phyloP scores from a whole-genome alignment of 2,113 vertebrate species.

The Thymallus thymallus region DNA sequence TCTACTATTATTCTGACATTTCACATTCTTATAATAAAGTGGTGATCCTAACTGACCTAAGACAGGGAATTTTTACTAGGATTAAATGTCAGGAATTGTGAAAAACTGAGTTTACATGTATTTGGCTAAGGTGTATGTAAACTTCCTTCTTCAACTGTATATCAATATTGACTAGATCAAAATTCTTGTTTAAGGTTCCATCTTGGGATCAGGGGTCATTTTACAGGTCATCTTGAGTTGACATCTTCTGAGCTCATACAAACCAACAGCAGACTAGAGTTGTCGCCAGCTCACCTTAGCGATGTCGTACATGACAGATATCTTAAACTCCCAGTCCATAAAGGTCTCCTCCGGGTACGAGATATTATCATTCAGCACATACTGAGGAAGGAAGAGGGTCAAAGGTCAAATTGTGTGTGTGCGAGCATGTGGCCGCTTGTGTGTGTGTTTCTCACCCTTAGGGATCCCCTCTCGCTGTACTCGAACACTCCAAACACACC shows the following conservation, averaged over 20 bases:
- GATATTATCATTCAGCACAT: conserved; percentile 91
- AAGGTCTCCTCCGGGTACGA: conserved; percentile 96
- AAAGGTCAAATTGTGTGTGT: conserved; percentile 2
- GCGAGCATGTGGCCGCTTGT: background rate
- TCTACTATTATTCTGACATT: no score
- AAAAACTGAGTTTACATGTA: no score
- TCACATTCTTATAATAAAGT: no score
- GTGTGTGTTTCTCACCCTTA: conserved; percentile 76
- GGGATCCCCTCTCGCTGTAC: conserved; percentile 90
- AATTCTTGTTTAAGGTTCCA: no score
- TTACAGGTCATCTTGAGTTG: no score
- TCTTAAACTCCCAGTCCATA: conserved; percentile 99
- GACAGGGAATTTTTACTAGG: no score
- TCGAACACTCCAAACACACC: conserved; percentile 89
- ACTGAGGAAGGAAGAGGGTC: conserved; percentile 64
- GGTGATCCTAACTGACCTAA: no score
- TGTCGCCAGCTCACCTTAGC: conserved; percentile 81
- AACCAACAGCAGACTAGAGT: background rate
- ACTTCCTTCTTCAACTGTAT: no score
- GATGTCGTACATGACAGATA: conserved; percentile 94
- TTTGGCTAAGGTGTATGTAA: no score
- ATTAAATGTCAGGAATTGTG: no score
- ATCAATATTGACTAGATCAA: no score
- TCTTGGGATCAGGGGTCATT: no score
- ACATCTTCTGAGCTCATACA: background rate